Base-by-base conservation (phyloP, 2,888 invertebrate genomes). In the Tenthredo distinguenda region DNA sequence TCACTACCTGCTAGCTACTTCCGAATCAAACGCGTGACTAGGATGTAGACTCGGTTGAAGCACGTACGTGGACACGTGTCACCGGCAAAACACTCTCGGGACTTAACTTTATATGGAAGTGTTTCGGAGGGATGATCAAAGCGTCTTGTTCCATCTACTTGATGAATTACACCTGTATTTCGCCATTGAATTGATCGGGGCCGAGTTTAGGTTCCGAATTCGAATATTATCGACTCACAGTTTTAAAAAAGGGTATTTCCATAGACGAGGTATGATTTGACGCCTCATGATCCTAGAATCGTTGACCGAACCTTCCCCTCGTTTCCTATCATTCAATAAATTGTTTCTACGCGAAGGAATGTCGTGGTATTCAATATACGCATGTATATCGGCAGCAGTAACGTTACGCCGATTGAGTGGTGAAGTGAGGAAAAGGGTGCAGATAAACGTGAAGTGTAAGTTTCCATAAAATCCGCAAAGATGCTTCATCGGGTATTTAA, bases 21-120 rank as follows among this genome's bases (percentile, higher is more conserved):
- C 55, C 50, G 31, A 50, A 77, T 55, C 31, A 18, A 47, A 55
- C 55, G 77, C 77, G 50, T 77, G 58, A 81, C 58, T 21, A 81
- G n/a, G 81, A 18, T 55, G 55, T 21, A 72, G 58, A 34, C 12
- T 6, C 12, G 3, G 0, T 40, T 37, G 21, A 81, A 26, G 58
- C 40, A 58, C 81, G 81, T 40, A 40, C 58, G 62, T 58, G 37
- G 34, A 37, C 62, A 81, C 81, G 81, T 81, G 81, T 81, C 58
- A 40, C 37, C 40, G 62, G 40, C 37, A 62, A 58, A 81, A 62
- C 21, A 81, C 62, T 21, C 62, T 40, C n/a, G 81, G 37, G 10
- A 62, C 62, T 81, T 55, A n/a, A 62, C 81, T 81, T 81, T 81
- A 81, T 81, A 81, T 58, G 81, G 81, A 62, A 26, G 40, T 37